Conservation (phyloP, 1,140 invertebrate species). For the Apis dorsata region DNA sequence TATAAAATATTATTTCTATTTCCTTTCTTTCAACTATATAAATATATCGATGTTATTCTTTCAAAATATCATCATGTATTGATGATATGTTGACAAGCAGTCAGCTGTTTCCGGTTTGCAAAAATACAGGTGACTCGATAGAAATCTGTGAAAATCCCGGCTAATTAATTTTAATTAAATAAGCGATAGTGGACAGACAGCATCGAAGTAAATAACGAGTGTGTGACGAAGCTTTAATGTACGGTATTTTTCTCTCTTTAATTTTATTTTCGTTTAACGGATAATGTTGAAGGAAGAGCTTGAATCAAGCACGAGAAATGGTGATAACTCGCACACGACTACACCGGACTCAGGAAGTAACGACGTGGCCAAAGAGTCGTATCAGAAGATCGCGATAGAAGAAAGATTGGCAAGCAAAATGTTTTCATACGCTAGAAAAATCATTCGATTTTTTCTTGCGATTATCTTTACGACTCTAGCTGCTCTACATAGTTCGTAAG, state of each 20-base stretch:
- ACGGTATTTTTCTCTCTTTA: slow-evolving; percentile 14
- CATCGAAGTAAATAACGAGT: not conserved
- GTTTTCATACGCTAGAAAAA: slow-evolving; percentile 76
- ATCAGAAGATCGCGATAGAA: slow-evolving; percentile 60
- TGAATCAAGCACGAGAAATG: slow-evolving; percentile 68
- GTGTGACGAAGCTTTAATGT: slow-evolving; percentile 29
- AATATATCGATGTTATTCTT: slow-evolving; percentile 16
- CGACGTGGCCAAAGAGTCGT: slow-evolving; percentile 72
- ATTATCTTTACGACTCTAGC: slow-evolving; percentile 78
- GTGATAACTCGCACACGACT: slow-evolving; percentile 64
- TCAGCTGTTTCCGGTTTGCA: slow-evolving; percentile 51
- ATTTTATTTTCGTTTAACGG: slow-evolving; percentile 53
- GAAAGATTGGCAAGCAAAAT: slow-evolving; percentile 73
- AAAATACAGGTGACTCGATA: slow-evolving; percentile 43
- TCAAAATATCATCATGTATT: not conserved
- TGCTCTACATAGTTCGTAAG: slow-evolving; percentile 79
- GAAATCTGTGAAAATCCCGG: slow-evolving; percentile 41
- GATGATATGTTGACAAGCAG: slow-evolving; percentile 37
- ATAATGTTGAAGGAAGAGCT: slow-evolving; percentile 70
- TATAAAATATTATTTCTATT: not conserved
- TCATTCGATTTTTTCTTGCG: slow-evolving; percentile 76
- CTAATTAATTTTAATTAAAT: slow-evolving; percentile 54
- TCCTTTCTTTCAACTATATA: not conserved
- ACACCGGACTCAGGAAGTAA: slow-evolving; percentile 67
- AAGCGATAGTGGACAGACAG: not conserved